Conservation (phyloP, 2,888 invertebrate species). For the Sesamia inferens region DNA sequence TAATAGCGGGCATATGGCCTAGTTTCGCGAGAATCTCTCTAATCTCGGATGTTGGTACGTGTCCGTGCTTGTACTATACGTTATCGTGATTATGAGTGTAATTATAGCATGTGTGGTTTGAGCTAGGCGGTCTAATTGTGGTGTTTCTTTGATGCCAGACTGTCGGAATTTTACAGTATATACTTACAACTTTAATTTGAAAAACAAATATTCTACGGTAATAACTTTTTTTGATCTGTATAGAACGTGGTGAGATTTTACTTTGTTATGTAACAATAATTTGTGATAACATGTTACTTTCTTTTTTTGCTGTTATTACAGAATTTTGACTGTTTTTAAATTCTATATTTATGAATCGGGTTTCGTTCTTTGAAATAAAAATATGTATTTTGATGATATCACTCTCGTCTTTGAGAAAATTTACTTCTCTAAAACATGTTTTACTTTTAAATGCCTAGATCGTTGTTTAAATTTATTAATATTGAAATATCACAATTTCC, state of each 20-base stretch:
- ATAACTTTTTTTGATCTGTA: neutral
- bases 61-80: conserved; percentile 37
- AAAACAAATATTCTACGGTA: no score
- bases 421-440: neutral
- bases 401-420: neutral
- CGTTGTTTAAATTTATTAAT: neutral
- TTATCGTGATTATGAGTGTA: conserved; percentile 35
- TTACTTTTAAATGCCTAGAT: neutral
- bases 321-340: neutral
- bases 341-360: no score
- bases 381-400: neutral
- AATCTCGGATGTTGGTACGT: conserved; percentile 37
- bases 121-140: conserved; percentile 25
- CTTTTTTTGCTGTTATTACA: neutral
- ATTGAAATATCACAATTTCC: neutral
- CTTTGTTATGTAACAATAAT: neutral
- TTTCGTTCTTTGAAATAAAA: neutral
- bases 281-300: neutral
- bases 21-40: conserved; percentile 33
- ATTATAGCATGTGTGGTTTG: conserved; percentile 33
- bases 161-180: conserved; percentile 11
- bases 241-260: neutral
- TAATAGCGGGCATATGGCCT: conserved; percentile 27
- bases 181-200: neutral
- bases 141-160: conserved; percentile 23